phyloP scores from a whole-genome alignment of 2,797 vertebrate genomes.

The Thaleichthys pacificus region DNA sequence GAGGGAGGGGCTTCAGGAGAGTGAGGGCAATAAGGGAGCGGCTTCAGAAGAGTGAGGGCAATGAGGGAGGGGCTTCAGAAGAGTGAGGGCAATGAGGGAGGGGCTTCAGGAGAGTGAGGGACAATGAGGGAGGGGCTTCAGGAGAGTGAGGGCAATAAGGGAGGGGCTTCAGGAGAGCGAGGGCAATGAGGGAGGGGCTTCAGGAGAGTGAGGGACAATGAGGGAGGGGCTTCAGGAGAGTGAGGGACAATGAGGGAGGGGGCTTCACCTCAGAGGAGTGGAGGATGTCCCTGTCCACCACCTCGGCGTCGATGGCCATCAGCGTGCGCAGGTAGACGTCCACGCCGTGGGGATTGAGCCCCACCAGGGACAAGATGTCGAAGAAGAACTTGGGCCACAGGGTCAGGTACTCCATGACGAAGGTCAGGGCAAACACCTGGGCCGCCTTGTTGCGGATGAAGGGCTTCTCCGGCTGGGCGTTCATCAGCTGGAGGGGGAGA shows the following conservation, averaged over 20 bases:
- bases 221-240: too few relatives aligned
- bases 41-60: too few relatives aligned
- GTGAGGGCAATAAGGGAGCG: too few relatives aligned
- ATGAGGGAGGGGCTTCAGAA: constrained; percentile 8
- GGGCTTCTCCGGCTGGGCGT: constrained; percentile 87
- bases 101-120: too few relatives aligned
- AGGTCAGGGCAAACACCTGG: constrained; percentile 93
- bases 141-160: too few relatives aligned
- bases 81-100: too few relatives aligned
- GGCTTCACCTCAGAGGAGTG: constrained; percentile 86
- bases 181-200: constrained; percentile 12
- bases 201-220: not conserved
- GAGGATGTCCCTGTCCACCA: constrained; percentile 93
- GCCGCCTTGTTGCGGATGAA: constrained; percentile 99
- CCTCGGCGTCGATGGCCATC: constrained; percentile 95
- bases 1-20: constrained; percentile 12
- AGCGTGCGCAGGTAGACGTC: constrained; percentile 95
- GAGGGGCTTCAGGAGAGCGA: too few relatives aligned
- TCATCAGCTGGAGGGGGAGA: constrained; percentile 81
- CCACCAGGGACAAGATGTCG: constrained; percentile 91
- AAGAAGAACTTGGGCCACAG: constrained; percentile 99
- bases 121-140: constrained; percentile 10
- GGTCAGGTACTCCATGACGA: constrained; percentile 92
- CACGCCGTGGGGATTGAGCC: constrained; percentile 89
- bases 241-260: not conserved